These are phyloP conservation scores for Psittacula cyanocephala DNA, from an alignment of 2,113 vertebrate species.

Conservation along the genomic window DNA sequence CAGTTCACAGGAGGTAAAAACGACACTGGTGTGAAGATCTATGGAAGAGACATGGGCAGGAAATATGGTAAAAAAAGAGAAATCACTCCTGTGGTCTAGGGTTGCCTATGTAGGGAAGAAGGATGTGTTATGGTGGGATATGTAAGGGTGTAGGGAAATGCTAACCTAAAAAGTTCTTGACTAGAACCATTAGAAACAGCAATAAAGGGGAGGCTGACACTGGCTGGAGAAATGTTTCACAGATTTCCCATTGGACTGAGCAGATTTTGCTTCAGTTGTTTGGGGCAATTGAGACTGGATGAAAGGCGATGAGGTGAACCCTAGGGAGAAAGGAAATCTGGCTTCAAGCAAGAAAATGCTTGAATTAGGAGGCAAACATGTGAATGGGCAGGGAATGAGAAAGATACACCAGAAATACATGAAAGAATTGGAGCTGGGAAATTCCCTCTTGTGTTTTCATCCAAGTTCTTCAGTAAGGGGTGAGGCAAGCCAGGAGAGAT, in stretches of 20 bases:
- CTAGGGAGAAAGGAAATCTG: not conserved
- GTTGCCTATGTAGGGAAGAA: not conserved
- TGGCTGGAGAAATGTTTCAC: not conserved
- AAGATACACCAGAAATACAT: not conserved
- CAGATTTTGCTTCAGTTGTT: not conserved
- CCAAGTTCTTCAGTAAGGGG: not conserved
- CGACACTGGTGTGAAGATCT: not conserved
- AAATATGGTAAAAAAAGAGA: not conserved
- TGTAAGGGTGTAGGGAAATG: not conserved
- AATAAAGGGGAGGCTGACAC: not conserved
- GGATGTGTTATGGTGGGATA: fast-evolving
- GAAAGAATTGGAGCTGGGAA: not conserved
- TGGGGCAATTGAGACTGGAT: not conserved
- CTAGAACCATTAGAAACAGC: not conserved
- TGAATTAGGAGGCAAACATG: not conserved
- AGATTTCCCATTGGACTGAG: not conserved
- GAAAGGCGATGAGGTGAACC: not conserved
- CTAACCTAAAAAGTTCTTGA: not conserved
- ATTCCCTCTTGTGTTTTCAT: not conserved
- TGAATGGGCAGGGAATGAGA: not conserved
- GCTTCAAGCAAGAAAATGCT: not conserved
- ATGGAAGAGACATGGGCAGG: not conserved
- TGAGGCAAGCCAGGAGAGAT: not conserved
- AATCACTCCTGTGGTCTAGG: not conserved
- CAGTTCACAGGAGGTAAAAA: not conserved